These are phyloP conservation scores for Recurvirostra avosetta DNA, from an alignment of 2,113 vertebrate genomes.

Conservation along the genomic window DNA sequence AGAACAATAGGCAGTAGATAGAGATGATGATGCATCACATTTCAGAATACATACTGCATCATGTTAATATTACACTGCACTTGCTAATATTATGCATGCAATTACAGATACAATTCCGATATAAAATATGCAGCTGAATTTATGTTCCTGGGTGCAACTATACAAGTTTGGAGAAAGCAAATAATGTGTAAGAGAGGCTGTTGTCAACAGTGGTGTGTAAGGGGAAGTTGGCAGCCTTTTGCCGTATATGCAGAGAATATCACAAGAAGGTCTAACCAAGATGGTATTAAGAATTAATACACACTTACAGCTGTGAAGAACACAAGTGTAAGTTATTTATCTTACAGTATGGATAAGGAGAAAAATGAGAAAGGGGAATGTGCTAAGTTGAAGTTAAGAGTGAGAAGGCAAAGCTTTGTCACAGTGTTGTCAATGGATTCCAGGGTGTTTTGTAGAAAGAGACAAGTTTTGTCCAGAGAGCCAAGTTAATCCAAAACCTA, in stretches of 20 bases:
- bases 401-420: not conserved
- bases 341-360: not conserved
- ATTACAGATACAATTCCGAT: not conserved
- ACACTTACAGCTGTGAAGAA: not conserved
- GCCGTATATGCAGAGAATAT: not conserved
- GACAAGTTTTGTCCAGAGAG: not conserved
- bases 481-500: not conserved
- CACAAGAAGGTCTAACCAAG: not conserved
- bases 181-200: not conserved
- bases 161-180: not conserved
- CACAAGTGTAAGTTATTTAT: not conserved
- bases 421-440: not conserved
- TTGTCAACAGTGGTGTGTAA: not conserved
- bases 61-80: not conserved
- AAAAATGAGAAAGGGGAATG: not conserved
- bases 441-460: not conserved
- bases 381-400: not conserved
- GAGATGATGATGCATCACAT: accelerated
- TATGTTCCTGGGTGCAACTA: not conserved
- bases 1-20: not conserved
- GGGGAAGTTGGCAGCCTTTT: not conserved
- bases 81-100: not conserved
- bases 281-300: not conserved
- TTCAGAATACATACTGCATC: not conserved
- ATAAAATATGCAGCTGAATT: not conserved